These are phyloP conservation scores for Macrostomum cliftonense DNA, from an alignment of 2,888 invertebrate genomes.

Conservation along the genomic window DNA sequence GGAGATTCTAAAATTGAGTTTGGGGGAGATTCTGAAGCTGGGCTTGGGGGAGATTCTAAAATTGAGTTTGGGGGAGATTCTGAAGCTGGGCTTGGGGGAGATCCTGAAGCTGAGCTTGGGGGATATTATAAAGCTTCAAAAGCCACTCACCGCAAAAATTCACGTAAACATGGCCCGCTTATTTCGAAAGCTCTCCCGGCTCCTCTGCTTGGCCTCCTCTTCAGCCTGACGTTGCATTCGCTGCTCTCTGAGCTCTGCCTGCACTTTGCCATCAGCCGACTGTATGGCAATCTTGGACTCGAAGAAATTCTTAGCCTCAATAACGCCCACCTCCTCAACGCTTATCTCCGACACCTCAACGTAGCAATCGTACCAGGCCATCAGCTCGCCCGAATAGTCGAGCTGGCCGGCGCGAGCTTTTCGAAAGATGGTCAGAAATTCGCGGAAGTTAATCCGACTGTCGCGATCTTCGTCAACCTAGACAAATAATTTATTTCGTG, in stretches of 20 bases:
- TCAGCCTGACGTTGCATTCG: conserved; percentile 66
- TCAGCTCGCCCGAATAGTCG: conserved; percentile 47
- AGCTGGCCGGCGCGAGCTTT: conserved; percentile 81
- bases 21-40: no score
- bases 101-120: no score
- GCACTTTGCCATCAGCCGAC: conserved; percentile 63
- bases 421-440: conserved; percentile 49
- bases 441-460: conserved; percentile 58
- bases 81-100: no score
- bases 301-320: conserved; percentile 81
- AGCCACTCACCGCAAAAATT: no score
- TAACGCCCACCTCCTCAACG: conserved; percentile 79
- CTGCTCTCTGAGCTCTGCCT: conserved; percentile 72
- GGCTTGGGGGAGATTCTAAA: no score
- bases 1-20: no score
- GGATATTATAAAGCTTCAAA: no score
- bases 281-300: conserved; percentile 83
- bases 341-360: conserved; percentile 63
- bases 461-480: conserved; percentile 41
- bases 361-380: conserved; percentile 66
- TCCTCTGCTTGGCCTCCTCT: conserved; percentile 60
- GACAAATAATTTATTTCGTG: conserved; percentile 30
- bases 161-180: no score
- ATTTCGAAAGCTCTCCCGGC: conserved; percentile 53
- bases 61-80: no score